Percentiles rank a stretch among this genome's conserved stretches.
These are phyloP conservation scores for Pseudolycoriella hygida DNA, from an alignment of 2,888 invertebrate species.

Conservation along the genomic window DNA sequence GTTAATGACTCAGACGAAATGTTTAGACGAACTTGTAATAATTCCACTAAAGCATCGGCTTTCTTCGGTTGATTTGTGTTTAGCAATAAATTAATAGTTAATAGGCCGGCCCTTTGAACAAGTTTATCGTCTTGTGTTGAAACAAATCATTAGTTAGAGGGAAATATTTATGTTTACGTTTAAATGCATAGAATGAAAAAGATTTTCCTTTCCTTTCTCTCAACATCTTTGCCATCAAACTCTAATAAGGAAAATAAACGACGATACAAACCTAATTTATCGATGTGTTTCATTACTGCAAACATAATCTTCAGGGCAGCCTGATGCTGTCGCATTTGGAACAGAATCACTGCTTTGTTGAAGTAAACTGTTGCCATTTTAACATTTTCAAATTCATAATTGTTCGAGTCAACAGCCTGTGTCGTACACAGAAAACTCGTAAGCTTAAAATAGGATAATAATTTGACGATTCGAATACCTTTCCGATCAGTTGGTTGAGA, in stretches of 20 bases:
- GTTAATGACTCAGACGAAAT: conserved; percentile 11
- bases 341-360: conserved; percentile 25
- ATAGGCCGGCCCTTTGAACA: conserved; percentile 20
- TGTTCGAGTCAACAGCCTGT: neutral
- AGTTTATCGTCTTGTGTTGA: conserved; percentile 17
- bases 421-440: neutral
- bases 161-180: no score
- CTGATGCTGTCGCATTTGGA: conserved; percentile 23
- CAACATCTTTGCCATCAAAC: no score
- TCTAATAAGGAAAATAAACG: no score
- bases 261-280: conserved; percentile 11
- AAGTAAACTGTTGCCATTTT: conserved; percentile 8
- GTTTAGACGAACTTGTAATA: conserved; percentile 19
- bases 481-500: conserved; percentile 30
- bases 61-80: conserved; percentile 24
- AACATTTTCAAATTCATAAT: conserved; percentile 3
- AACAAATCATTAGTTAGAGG: no score
- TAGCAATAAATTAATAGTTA: conserved; percentile 22
- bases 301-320: conserved; percentile 21
- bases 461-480: conserved; percentile 6
- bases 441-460: neutral
- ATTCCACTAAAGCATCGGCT: conserved; percentile 23
- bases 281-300: conserved; percentile 18
- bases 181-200: no score
- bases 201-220: no score